Percentiles rank a stretch among this genome's conserved stretches.
Evolutionary conservation across 2,113 vertebrate species (phyloP).

Genomic region (Bufo gargarizans): DNA sequence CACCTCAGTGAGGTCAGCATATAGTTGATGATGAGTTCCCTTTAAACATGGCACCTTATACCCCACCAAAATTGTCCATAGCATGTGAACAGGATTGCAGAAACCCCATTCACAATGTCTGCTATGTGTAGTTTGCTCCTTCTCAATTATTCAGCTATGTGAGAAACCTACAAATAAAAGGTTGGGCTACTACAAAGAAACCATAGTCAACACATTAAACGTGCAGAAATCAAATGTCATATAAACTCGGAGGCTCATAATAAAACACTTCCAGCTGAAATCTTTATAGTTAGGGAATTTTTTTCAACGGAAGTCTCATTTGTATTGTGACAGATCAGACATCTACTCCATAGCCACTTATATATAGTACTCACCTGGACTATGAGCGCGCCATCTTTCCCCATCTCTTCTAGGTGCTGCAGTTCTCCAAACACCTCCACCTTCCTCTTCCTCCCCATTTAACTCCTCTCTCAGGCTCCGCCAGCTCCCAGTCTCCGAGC

Average conservation of each 20-base stretch:
- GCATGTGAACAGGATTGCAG: too few relatives aligned
- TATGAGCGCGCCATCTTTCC: slow-evolving; percentile 90
- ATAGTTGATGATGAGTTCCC: too few relatives aligned
- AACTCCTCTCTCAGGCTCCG: slow-evolving; percentile 91
- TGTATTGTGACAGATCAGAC: neutral
- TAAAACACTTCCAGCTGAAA: neutral
- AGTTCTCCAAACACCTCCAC: slow-evolving; percentile 84
- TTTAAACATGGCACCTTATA: too few relatives aligned
- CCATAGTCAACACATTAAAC: neutral
- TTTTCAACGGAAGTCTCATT: neutral
- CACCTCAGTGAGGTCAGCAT: too few relatives aligned
- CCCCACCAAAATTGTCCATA: too few relatives aligned
- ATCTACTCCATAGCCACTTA: neutral
- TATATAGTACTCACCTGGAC: slow-evolving; percentile 81
- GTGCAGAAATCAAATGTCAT: too few relatives aligned
- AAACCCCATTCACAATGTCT: too few relatives aligned
- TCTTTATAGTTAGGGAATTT: neutral
- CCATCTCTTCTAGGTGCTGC: slow-evolving; percentile 82
- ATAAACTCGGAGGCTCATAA: too few relatives aligned
- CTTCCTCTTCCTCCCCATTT: slow-evolving; percentile 93
- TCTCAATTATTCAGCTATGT: neutral
- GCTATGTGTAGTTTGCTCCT: neutral
- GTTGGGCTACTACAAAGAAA: neutral
- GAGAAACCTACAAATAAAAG: too few relatives aligned
- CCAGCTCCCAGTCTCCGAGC: slow-evolving; percentile 96